Base-by-base conservation (phyloP, 2,888 invertebrate genomes). In the Spodoptera littoralis region DNA sequence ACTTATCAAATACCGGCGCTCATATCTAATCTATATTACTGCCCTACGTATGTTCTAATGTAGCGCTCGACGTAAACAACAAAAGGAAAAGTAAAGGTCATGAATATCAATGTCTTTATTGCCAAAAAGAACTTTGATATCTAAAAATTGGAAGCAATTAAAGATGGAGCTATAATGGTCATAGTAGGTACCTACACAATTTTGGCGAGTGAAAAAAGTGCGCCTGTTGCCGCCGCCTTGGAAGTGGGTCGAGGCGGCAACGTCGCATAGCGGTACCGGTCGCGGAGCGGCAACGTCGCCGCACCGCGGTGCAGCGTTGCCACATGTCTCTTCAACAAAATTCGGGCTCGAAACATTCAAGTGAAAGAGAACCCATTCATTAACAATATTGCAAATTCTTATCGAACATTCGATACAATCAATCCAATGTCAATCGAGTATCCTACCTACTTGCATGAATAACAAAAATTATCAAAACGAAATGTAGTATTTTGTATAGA, bases 191-290 rank as follows among this genome's bases (percentile, higher is more conserved):
- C 76, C 73, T 73, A 80, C 84, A 86, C 8, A 36, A 36, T 88
- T 88, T 88, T 87, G 84, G 88, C 79, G 84, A 89, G 84, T 83
- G 83, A 87, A 90, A 90, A 88, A 88, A 85, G 79, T 78, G 85
- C 70, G 83, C 85, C 84, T 84, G 86, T 88, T 87, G 87, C 80
- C 78, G 85, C 80, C 81, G 85, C 80, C 81, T 80, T 82, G 84
- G 84, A 89, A 87, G 86, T 90, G 88, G 88, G 88, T 87, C 86
- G 88, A 77, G 82, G 82, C 81, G 89, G 90, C 91, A 92, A 90
- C 91, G 88, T 84, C 88, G 92, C 91, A 86, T 90, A 89, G 89
- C 90, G 88, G 89, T 88, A 86, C 77, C 52, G 71, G 68, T 46
- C 45, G 71, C 79, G 78, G 80, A 76, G 72, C 74, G 88, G 85